Base-by-base conservation (phyloP, 2,797 vertebrate genomes). In the Gephyroberyx darwinii region DNA sequence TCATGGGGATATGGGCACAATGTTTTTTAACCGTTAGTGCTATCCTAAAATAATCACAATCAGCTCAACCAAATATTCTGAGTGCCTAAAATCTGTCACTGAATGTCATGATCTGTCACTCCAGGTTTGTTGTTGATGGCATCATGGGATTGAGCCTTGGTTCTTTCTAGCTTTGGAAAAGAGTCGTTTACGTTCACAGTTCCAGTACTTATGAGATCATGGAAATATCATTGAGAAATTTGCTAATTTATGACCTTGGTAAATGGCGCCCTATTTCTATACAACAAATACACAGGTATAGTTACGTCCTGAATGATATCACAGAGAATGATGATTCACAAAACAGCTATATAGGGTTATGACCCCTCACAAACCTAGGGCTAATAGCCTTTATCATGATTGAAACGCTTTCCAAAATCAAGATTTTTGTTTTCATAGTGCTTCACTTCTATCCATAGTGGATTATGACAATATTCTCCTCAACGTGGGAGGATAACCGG, bases 321-420 rank as follows among this genome's bases (percentile, higher is more conserved):
- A 86, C 78, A 69, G 43, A 84, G 65, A 80, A 65, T 37, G 58
- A 67, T 68, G 68, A 71, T 51, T 86, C 84, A 91, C 78, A 66
- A 59, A 75, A 89, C 62, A 76, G 14, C 67, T 75, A 71, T 45
- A 52, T 16, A 26, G 31, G 48, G 41, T 45, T 75, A 45, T 26
- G 65, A 64, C 65, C 79, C 65, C 45, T 26, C 61, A 26, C 37
- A 80, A 61, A 81, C 20, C 1, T 48, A 50, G 35, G 30, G 51
- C 19, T 33, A 31, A 17, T 35, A 73, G 13, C 22, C 73, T 61
- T 69, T 17, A 75, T 39, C n/a, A 47, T 65, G 47, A 65, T 19
- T 79, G 57, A 71, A 82, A 75, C 61, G 37, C 66, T 4, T 65
- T 51, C 68, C 26, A 68, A 81, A 66, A 77, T 55, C 33, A 59